Percentiles rank a stretch among this genome's conserved stretches.
Conservation (phyloP, 2,797 vertebrate species). For the Pogoniulus pusillus region DNA sequence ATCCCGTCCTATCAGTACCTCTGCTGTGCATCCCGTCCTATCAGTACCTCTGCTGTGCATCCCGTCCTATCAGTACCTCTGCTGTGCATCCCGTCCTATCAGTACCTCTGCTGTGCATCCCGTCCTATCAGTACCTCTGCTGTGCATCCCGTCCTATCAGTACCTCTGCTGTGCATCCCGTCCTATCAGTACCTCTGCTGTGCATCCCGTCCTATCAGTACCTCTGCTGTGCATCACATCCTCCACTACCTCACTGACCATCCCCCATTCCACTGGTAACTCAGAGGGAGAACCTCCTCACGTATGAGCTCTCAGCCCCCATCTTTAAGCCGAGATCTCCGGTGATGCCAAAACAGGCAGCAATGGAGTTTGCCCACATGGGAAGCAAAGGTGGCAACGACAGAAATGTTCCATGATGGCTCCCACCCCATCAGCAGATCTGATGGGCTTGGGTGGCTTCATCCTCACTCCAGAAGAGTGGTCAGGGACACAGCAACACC, state of each 20-base stretch:
- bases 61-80: background rate
- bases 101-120: too few species aligned
- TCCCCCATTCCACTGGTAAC: background rate
- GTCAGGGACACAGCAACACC: background rate
- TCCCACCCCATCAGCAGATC: background rate
- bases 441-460: background rate
- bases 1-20: background rate
- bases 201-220: too few species aligned
- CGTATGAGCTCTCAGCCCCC: background rate
- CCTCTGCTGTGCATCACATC: too few species aligned
- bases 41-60: too few species aligned
- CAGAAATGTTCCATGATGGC: rapidly evolving
- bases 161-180: background rate
- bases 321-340: background rate
- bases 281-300: background rate
- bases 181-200: too few species aligned
- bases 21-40: too few species aligned
- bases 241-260: background rate
- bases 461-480: background rate
- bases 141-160: background rate
- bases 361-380: rapidly evolving
- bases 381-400: background rate
- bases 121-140: too few species aligned
- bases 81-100: background rate
- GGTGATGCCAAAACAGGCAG: background rate